These are phyloP conservation scores for Polyergus mexicanus DNA, from an alignment of 1,140 invertebrate species.

Conservation along the genomic window DNA sequence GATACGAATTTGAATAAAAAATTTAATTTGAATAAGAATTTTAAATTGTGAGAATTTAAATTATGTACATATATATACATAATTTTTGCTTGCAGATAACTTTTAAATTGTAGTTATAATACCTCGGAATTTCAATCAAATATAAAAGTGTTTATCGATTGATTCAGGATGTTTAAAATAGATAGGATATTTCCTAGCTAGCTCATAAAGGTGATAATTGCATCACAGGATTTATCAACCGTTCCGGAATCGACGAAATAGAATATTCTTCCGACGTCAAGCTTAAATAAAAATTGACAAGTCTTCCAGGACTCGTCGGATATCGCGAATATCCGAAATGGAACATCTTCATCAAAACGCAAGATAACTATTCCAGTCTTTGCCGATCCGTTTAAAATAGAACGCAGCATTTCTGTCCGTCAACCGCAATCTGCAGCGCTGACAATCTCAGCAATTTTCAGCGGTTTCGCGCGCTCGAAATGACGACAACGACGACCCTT, in stretches of 20 bases:
- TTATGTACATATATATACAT: neutral
- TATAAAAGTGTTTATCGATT: neutral
- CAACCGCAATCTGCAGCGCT: constrained; percentile 32
- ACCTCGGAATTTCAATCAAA: neutral
- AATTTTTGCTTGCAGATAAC: neutral
- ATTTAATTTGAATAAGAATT: too few relatives aligned
- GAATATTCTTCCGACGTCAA: neutral
- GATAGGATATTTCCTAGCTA: neutral
- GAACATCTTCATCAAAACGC: neutral
- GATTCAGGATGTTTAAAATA: neutral
- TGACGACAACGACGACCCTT: neutral
- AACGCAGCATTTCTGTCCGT: constrained; percentile 1
- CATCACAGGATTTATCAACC: neutral
- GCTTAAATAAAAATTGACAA: neutral
- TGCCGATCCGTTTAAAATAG: constrained; percentile 10
- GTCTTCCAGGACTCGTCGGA: neutral
- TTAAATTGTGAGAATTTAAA: too few relatives aligned
- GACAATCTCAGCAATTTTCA: constrained; percentile 40
- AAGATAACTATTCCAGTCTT: constrained; percentile 16
- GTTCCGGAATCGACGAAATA: neutral
- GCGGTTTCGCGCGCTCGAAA: constrained; percentile 28
- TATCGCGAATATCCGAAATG: constrained; percentile 30
- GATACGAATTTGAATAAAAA: neutral
- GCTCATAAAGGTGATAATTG: neutral
- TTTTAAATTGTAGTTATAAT: neutral